Evolutionary conservation across 92 coral and sea anemone species (phyloP).

Genomic region (Metridium senile): DNA sequence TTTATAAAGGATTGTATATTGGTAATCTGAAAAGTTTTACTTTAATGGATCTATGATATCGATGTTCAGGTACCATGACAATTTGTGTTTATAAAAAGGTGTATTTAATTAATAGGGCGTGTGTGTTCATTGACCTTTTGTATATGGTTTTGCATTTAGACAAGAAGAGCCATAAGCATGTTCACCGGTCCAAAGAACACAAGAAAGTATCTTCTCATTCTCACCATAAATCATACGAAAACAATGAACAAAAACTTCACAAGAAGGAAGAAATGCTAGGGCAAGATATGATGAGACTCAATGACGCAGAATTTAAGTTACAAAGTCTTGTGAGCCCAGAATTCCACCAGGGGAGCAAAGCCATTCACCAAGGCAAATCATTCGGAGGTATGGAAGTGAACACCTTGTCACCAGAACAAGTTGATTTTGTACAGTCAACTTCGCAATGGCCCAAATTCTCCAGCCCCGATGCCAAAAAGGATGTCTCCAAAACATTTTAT

Average conservation of each 20-base stretch:
- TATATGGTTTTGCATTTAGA: neutral
- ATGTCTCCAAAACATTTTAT: constrained; percentile 43
- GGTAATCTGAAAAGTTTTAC: too few species aligned
- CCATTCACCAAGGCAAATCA: constrained; percentile 19
- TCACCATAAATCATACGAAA: neutral
- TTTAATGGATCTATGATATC: neutral
- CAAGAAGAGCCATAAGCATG: neutral
- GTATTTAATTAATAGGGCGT: neutral
- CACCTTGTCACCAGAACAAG: constrained; percentile 83
- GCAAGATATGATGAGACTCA: constrained; percentile 69
- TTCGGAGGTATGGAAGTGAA: constrained; percentile 64
- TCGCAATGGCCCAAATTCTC: constrained; percentile 85
- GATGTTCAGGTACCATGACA: neutral
- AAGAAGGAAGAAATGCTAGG: constrained; percentile 84
- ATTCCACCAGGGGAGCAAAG: constrained; percentile 54
- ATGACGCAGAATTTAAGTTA: constrained; percentile 69
- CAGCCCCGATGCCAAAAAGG: constrained; percentile 33
- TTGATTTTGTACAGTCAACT: constrained; percentile 74
- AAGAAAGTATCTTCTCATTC: neutral
- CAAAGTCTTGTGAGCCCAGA: constrained; percentile 87
- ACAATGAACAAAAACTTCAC: constrained; percentile 10
- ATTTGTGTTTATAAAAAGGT: too few species aligned
- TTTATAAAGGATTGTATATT: too few species aligned
- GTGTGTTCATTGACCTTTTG: neutral
- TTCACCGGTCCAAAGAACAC: constrained; percentile 6